Conservation (phyloP, 2,113 vertebrate species). For the Percina caprodes region DNA sequence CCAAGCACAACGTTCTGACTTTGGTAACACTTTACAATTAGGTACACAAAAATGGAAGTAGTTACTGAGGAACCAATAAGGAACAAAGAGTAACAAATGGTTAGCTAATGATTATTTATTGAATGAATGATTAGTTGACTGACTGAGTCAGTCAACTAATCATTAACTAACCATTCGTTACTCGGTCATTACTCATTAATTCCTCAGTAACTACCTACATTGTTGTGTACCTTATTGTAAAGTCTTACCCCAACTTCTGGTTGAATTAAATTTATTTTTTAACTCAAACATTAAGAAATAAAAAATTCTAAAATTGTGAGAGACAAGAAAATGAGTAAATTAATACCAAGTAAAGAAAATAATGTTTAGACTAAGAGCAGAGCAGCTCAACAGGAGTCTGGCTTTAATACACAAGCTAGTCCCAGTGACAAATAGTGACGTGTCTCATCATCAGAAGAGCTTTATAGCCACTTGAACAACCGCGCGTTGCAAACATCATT, state of each 20-base stretch:
- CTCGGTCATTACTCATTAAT: no score
- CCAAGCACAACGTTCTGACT: neutral
- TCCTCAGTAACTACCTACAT: no score
- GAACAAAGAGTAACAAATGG: no score
- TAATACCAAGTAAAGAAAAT: conserved; percentile 23
- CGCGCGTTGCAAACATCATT: conserved; percentile 44
- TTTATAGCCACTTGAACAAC: conserved; percentile 41
- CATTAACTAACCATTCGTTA: no score
- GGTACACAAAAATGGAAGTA: no score
- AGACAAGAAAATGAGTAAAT: neutral
- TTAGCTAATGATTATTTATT: no score
- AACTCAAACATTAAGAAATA: neutral
- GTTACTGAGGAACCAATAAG: no score
- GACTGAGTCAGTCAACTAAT: no score
- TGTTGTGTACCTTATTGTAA: no score
- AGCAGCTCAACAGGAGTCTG: conserved; percentile 37
- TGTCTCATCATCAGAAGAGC: conserved; percentile 46
- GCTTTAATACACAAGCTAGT: conserved; percentile 28
- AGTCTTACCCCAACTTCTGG: neutral
- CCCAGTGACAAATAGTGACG: conserved; percentile 42
- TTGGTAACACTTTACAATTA: no score
- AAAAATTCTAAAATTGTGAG: neutral
- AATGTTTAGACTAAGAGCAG: conserved; percentile 22
- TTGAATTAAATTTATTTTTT: neutral
- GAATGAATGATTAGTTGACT: no score